phyloP scores from a whole-genome alignment of 1,140 invertebrate species.

The Drosophila repletoides region DNA sequence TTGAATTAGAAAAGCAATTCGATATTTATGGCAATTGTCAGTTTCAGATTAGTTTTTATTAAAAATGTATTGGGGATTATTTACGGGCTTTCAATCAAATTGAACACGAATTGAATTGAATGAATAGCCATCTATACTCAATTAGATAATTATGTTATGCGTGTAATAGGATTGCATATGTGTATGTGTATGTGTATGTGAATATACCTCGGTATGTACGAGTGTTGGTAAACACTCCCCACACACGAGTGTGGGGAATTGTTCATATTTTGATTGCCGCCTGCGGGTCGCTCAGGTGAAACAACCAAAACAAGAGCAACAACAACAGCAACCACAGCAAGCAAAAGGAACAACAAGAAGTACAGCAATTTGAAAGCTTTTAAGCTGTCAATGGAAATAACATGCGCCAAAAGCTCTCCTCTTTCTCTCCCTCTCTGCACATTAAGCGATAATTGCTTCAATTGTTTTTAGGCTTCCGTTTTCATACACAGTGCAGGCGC shows the following conservation, averaged over 20 bases:
- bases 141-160: slow-evolving; percentile 76
- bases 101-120: slow-evolving; percentile 53
- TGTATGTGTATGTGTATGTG: neutral
- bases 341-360: slow-evolving; percentile 14
- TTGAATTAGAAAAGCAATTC: slow-evolving; percentile 31
- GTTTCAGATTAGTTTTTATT: slow-evolving; percentile 54
- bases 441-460: slow-evolving; percentile 20
- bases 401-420: slow-evolving; percentile 11
- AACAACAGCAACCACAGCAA: too few species aligned
- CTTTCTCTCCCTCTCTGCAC: too few species aligned
- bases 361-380: slow-evolving; percentile 39
- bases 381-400: slow-evolving; percentile 2
- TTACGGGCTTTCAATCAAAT: slow-evolving; percentile 58
- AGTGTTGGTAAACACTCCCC: too few species aligned
- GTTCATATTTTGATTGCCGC: slow-evolving; percentile 23
- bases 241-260: slow-evolving; percentile 21
- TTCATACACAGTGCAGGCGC: neutral
- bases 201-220: too few species aligned
- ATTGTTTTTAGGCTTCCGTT: neutral
- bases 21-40: slow-evolving; percentile 60
- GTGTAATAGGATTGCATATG: slow-evolving; percentile 29
- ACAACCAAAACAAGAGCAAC: too few species aligned
- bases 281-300: too few species aligned
- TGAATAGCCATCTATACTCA: slow-evolving; percentile 59
- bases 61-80: slow-evolving; percentile 59